Conservation (phyloP, 2,797 vertebrate species). For the Cottoperca gobio region DNA sequence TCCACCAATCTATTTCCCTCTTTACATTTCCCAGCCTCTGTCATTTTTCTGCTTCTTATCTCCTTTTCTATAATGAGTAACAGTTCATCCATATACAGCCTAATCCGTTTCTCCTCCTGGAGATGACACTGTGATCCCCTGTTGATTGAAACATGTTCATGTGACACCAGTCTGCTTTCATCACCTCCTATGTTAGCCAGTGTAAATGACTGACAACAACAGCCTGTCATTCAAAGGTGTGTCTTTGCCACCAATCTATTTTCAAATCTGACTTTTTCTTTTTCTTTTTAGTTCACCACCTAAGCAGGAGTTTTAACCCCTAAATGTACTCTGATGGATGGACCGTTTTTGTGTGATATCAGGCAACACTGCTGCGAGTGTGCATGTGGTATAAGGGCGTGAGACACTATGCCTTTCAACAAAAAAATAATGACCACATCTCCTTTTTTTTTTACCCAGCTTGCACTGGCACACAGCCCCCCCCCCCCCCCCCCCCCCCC, state of each 20-base stretch:
- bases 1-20: constrained; percentile 1
- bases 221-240: constrained; percentile 17
- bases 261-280: constrained; percentile 11
- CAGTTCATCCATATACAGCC: constrained; percentile 37
- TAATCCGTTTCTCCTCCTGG: constrained; percentile 43
- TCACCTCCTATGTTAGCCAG: constrained; percentile 10
- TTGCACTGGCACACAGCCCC: constrained; percentile 34
- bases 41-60: constrained; percentile 27
- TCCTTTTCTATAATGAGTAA: constrained; percentile 30
- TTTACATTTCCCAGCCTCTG: constrained; percentile 27
- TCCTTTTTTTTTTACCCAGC: constrained; percentile 48
- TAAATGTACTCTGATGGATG: constrained; percentile 8
- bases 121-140: constrained; percentile 48
- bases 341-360: background rate
- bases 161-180: constrained; percentile 12
- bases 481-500: constrained; percentile 24
- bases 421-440: constrained; percentile 29
- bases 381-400: background rate
- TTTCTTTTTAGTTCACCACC: constrained; percentile 12
- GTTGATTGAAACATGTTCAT: constrained; percentile 41
- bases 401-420: constrained; percentile 11
- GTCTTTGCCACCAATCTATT: constrained; percentile 5
- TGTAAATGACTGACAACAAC: constrained; percentile 15
- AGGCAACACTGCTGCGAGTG: background rate
- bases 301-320: constrained; percentile 11